These are phyloP conservation scores for Drosophila acutilabella DNA, from an alignment of 2,888 invertebrate genomes.

Conservation along the genomic window DNA sequence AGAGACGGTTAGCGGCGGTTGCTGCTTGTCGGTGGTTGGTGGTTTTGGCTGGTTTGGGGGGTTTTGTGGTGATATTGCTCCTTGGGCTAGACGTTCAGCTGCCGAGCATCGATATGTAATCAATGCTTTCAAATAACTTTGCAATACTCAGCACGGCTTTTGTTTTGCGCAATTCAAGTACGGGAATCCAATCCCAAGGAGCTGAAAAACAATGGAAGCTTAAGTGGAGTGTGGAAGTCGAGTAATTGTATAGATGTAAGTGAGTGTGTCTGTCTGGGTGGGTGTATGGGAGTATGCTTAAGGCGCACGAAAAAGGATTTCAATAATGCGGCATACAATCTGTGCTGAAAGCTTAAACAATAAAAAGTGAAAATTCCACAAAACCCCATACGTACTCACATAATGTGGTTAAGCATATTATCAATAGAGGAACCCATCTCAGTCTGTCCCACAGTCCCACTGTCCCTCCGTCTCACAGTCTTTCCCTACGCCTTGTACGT, in stretches of 20 bases:
- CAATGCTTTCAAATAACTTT: constrained; percentile 75
- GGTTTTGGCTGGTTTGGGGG: neutral
- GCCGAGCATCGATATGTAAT: constrained; percentile 65
- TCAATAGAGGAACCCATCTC: constrained; percentile 37
- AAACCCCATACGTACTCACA: constrained; percentile 48
- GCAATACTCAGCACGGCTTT: constrained; percentile 68
- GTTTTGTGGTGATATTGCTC: constrained; percentile 1
- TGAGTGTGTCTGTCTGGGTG: constrained; percentile 6
- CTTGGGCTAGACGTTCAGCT: constrained; percentile 36
- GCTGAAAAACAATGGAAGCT: constrained; percentile 49
- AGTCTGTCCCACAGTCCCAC: constrained; percentile 4
- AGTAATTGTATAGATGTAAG: constrained; percentile 26
- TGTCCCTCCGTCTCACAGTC: neutral
- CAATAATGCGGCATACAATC: constrained; percentile 78
- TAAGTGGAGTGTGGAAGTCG: constrained; percentile 29
- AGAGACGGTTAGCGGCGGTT: constrained; percentile 10
- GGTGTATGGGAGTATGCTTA: constrained; percentile 13
- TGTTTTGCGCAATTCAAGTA: constrained; percentile 67
- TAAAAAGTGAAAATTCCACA: constrained; percentile 76
- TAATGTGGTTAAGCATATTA: constrained; percentile 66
- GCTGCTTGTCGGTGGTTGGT: neutral
- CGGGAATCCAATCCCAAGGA: constrained; percentile 44
- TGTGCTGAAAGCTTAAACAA: constrained; percentile 80
- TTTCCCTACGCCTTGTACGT: constrained; percentile 4
- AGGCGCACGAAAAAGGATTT: constrained; percentile 73